Base-by-base conservation (phyloP, 64 coral and sea anemone genomes). In the Montipora cactus region DNA sequence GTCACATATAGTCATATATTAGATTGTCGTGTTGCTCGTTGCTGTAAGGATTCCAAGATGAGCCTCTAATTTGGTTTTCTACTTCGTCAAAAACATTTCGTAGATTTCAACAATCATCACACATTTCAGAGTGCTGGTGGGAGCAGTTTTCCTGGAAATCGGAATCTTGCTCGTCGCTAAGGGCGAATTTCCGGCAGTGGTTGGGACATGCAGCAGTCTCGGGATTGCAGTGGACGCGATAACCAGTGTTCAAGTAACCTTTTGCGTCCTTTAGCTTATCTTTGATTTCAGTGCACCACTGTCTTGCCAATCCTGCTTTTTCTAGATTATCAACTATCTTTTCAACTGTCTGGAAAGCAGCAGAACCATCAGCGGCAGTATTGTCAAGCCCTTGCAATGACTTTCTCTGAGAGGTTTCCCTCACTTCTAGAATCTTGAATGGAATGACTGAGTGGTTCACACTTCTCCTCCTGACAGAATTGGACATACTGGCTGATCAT, bases 11-110 rank as follows among this genome's bases (percentile, higher is more conserved):
- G 59, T 80, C 88, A 58, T 47, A 90, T 49, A 90, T 59, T 25
- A 89, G 48, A 67, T 90, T 44, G 21, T 79, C 58, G 46, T 79
- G 58, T 46, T 90, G 88, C 18, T 90, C 88, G 5, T 79, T 67
- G 25, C 76, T 66, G 12, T 90, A 90, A 79, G 79, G 13, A 51
- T 44, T n/a, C 37, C 28, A 49, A 0, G 88, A 90, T 4, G 55
- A 45, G 12, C n/a, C 8, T 0, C 22, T 45, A 90, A 90, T 90
- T 66, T 80, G 57, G 7, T 64, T 15, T n/a, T n/a, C 13, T 47
- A 87, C 70, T 44, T 48, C 37, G 4, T 46, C 62, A 28, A 87
- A 1, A 20, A 45, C 23, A 49, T 25, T 49, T 70, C 67, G 59
- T 11, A 87, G 66, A 48, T 44, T 87, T 70, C 46, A 20, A 87